These are phyloP conservation scores for Andrena bucephala DNA, from an alignment of 2,888 invertebrate genomes.

Conservation along the genomic window DNA sequence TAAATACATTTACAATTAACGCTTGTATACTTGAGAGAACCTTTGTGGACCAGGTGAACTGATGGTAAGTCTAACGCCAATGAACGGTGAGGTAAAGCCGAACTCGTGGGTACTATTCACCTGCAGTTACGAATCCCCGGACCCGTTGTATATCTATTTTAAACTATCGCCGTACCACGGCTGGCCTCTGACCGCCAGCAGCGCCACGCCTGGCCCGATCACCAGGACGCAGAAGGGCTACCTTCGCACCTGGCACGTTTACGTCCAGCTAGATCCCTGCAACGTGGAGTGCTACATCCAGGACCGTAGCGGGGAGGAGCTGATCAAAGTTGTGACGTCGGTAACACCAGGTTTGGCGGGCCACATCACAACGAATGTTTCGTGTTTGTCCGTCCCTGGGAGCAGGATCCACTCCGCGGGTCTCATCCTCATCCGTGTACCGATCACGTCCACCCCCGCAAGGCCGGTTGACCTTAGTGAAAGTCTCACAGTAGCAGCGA, in stretches of 20 bases:
- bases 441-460: not conserved
- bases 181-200: slow-evolving; percentile 70
- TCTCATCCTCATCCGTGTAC: slow-evolving; percentile 4
- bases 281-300: slow-evolving; percentile 77
- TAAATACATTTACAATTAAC: not conserved
- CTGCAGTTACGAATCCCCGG: slow-evolving; percentile 86
- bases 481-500: not conserved
- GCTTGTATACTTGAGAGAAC: slow-evolving; percentile 14
- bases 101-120: slow-evolving; percentile 84
- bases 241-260: slow-evolving; percentile 78
- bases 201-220: slow-evolving; percentile 58
- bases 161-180: slow-evolving; percentile 75
- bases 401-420: not conserved
- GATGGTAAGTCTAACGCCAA: slow-evolving; percentile 86
- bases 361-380: slow-evolving; percentile 47
- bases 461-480: not conserved
- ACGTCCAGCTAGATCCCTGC: slow-evolving; percentile 78
- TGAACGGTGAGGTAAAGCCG: slow-evolving; percentile 83
- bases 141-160: slow-evolving; percentile 84
- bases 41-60: slow-evolving; percentile 80
- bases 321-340: slow-evolving; percentile 77
- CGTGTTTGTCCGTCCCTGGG: slow-evolving; percentile 70
- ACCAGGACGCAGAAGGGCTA: slow-evolving; percentile 69
- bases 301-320: slow-evolving; percentile 73
- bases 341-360: slow-evolving; percentile 79